phyloP scores from a whole-genome alignment of 2,113 vertebrate species.

The Eptesicus fuscus region DNA sequence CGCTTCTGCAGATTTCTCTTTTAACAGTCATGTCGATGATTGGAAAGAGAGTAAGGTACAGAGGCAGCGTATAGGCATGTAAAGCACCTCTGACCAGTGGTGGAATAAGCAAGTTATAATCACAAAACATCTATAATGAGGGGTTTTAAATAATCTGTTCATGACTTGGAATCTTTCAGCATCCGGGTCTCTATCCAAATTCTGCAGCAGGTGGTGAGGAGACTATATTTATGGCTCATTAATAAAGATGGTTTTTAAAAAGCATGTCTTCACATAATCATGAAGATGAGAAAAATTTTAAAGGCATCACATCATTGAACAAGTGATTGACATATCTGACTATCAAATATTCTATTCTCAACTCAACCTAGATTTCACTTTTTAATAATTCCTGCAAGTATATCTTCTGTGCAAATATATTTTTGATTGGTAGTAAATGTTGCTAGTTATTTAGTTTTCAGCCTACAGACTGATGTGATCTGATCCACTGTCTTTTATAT shows the following conservation, averaged over 20 bases:
- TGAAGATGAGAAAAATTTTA: slow-evolving; percentile 64
- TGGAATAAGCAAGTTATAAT: slow-evolving; percentile 15
- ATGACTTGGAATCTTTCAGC: slow-evolving; percentile 38
- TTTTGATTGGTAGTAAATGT: slow-evolving; percentile 45
- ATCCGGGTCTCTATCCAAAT: slow-evolving; percentile 41
- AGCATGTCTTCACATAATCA: slow-evolving; percentile 68
- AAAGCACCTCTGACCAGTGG: neutral
- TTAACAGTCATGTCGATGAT: neutral
- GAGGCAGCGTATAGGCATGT: neutral
- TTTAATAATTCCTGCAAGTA: slow-evolving; percentile 62
- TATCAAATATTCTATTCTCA: slow-evolving; percentile 20
- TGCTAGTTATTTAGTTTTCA: slow-evolving; percentile 25
- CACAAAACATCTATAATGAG: slow-evolving; percentile 55
- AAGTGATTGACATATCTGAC: slow-evolving; percentile 43
- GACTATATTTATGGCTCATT: slow-evolving; percentile 71
- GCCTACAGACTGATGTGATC: neutral
- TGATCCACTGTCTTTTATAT: slow-evolving; percentile 1
- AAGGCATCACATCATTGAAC: neutral
- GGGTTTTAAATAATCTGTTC: slow-evolving; percentile 19
- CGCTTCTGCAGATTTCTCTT: neutral
- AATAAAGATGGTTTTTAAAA: slow-evolving; percentile 74
- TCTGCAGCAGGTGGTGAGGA: slow-evolving; percentile 21
- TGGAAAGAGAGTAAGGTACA: neutral
- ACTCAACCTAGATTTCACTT: slow-evolving; percentile 48
- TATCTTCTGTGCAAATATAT: slow-evolving; percentile 42